Evolutionary conservation across 2,797 vertebrate species (phyloP).

Genomic region (Tokudaia muenninki): DNA sequence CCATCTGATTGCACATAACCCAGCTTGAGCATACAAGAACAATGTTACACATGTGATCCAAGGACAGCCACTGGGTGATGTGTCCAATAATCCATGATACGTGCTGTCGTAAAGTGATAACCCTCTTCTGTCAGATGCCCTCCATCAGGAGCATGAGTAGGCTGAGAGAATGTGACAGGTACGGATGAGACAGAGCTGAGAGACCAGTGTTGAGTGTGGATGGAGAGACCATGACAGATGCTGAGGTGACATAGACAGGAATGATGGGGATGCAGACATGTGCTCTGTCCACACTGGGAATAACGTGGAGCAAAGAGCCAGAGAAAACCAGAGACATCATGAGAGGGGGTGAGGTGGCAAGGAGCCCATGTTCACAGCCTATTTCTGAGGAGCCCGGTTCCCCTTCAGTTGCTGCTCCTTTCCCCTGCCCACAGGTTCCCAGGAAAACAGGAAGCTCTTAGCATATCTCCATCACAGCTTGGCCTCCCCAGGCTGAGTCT

Average conservation of each 20-base stretch:
- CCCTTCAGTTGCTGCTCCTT: slow-evolving; percentile 22
- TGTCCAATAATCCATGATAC: not conserved
- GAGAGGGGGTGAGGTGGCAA: slow-evolving; percentile 39
- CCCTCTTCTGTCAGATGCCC: not conserved
- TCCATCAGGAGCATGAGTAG: not conserved
- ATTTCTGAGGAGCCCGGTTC: slow-evolving; percentile 50
- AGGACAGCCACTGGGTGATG: not conserved
- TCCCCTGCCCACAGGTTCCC: not conserved
- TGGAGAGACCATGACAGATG: not conserved
- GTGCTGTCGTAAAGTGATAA: not conserved
- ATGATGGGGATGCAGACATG: not conserved
- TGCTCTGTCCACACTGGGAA: not conserved
- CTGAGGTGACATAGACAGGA: not conserved
- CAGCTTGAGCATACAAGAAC: not conserved
- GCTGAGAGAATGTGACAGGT: not conserved
- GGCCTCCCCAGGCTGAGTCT: not conserved
- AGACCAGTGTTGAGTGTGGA: not conserved
- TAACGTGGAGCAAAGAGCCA: slow-evolving; percentile 54
- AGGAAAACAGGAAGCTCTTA: not conserved
- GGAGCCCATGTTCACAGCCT: not conserved
- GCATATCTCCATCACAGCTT: not conserved
- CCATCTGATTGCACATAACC: not conserved
- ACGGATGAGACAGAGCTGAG: not conserved
- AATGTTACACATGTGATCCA: not conserved
- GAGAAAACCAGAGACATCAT: slow-evolving; percentile 48